Evolutionary conservation across 2,888 invertebrate species (phyloP).

Genomic region (Eustalomyia histrio): DNA sequence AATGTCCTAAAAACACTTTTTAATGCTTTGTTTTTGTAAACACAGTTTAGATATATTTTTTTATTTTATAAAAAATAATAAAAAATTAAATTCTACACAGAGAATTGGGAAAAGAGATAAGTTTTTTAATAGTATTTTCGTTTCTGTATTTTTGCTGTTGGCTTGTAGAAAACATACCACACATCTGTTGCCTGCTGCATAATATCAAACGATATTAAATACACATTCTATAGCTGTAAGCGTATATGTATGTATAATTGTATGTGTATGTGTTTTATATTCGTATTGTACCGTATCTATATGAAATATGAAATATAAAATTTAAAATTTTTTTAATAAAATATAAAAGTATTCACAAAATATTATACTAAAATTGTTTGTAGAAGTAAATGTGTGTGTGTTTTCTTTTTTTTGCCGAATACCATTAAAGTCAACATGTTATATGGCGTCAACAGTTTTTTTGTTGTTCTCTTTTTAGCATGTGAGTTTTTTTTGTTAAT

Average conservation of each 20-base stretch:
- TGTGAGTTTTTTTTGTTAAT: neutral
- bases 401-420: conserved; percentile 13
- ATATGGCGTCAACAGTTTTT: conserved; percentile 46
- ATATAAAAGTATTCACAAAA: conserved; percentile 27
- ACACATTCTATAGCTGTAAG: conserved; percentile 13
- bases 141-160: neutral
- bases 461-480: neutral
- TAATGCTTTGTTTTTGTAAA: neutral
- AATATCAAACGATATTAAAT: conserved; percentile 28
- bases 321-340: conserved; percentile 10
- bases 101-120: neutral
- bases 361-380: conserved; percentile 23
- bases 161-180: conserved; percentile 13
- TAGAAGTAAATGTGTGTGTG: neutral
- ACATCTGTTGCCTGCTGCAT: conserved; percentile 49
- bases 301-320: neutral
- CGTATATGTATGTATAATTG: neutral
- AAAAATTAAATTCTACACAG: neutral
- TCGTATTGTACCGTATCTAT: neutral
- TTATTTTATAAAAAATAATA: neutral
- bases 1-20: neutral
- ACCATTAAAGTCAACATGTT: conserved; percentile 52
- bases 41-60: conserved; percentile 13
- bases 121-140: neutral
- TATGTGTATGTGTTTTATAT: neutral